Conservation (phyloP, 2,113 vertebrate species). For the Indicator indicator region DNA sequence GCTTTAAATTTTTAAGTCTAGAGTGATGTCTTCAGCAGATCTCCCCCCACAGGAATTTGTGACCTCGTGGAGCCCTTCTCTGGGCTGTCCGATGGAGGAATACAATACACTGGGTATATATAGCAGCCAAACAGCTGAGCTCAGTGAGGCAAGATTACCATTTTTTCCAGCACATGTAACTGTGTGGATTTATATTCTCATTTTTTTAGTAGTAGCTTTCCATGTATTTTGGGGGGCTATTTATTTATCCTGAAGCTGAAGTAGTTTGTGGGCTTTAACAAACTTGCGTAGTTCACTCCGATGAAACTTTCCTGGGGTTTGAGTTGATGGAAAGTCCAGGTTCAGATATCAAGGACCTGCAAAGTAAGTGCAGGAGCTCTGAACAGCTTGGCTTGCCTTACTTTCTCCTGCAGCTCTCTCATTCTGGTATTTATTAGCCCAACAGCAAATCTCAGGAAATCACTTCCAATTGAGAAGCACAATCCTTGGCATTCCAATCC, state of each 20-base stretch:
- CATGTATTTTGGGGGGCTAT: not conserved
- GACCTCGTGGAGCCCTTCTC: constrained; percentile 48
- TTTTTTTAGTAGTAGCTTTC: not conserved
- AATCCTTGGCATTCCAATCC: not conserved
- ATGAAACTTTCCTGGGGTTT: not conserved
- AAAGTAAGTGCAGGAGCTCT: not conserved
- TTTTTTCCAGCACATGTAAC: constrained; percentile 68
- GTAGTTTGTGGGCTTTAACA: not conserved
- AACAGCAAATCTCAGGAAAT: not conserved
- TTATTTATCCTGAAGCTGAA: not conserved
- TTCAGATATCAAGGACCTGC: not conserved
- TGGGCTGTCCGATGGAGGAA: not conserved
- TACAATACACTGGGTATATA: constrained; percentile 59
- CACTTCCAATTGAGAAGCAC: not conserved
- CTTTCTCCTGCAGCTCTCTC: not conserved
- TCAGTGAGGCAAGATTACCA: constrained; percentile 34
- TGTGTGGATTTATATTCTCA: constrained; percentile 12
- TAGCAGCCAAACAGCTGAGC: constrained; percentile 69
- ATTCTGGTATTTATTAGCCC: not conserved
- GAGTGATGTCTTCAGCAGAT: not conserved
- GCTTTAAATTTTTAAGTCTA: not conserved
- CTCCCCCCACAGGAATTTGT: constrained; percentile 31
- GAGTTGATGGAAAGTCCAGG: not conserved
- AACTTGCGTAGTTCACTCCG: not conserved
- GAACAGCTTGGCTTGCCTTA: not conserved